Percentiles rank a stretch among this genome's conserved stretches.
Evolutionary conservation across 2,888 invertebrate genomes (phyloP).

Genomic region (Andrena hattorfiana): DNA sequence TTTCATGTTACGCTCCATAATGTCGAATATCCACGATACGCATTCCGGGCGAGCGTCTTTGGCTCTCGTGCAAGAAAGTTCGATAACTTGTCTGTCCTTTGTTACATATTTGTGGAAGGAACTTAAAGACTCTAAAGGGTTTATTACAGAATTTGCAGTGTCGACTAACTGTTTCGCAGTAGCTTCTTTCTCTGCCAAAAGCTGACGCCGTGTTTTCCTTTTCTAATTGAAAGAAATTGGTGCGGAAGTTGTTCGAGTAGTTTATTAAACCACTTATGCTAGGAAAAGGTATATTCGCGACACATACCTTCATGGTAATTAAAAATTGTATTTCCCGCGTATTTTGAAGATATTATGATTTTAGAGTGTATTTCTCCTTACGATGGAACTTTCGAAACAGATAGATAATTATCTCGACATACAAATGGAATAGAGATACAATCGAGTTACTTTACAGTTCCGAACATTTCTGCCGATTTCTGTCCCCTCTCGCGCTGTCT

Average conservation of each 20-base stretch:
- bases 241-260: not conserved
- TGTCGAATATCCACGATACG: constrained; percentile 90
- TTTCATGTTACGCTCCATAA: constrained; percentile 93
- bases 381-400: not conserved
- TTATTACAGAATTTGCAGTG: constrained; percentile 87
- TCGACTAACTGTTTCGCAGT: constrained; percentile 87
- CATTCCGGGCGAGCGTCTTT: constrained; percentile 87
- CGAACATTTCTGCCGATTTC: not conserved
- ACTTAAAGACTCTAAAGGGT: constrained; percentile 88
- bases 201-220: constrained; percentile 78
- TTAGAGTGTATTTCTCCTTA: constrained; percentile 19
- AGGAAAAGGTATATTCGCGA: too few species aligned
- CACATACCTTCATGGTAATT: constrained; percentile 54
- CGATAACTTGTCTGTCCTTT: constrained; percentile 87
- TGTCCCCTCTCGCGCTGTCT: too few species aligned
- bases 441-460: not conserved
- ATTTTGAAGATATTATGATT: constrained; percentile 17
- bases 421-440: constrained; percentile 6
- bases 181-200: constrained; percentile 74
- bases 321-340: constrained; percentile 41
- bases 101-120: constrained; percentile 87
- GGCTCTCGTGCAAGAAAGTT: constrained; percentile 88
- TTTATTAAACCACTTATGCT: too few species aligned
- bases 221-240: constrained; percentile 66
- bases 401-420: not conserved